phyloP scores from a whole-genome alignment of 2,888 invertebrate genomes.

The Lycophotia porphyrea region DNA sequence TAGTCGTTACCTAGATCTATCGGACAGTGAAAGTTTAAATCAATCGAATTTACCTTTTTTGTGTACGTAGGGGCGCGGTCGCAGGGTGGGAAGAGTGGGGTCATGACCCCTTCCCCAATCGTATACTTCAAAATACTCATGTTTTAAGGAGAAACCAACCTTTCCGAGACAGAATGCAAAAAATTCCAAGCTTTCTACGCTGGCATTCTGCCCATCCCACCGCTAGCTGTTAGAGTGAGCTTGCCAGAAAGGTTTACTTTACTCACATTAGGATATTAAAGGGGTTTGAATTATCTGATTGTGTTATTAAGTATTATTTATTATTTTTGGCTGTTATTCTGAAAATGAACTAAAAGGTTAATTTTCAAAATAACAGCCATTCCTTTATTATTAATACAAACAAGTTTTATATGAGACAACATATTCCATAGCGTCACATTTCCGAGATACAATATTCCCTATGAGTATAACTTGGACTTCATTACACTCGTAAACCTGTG shows the following conservation, averaged over 20 bases:
- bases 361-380: no score
- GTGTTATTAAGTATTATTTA: no score
- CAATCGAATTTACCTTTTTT: slow-evolving; percentile 20
- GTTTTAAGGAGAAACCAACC: background rate
- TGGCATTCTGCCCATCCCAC: background rate
- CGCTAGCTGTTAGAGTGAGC: background rate
- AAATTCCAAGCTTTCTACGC: background rate
- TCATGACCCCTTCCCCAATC: background rate
- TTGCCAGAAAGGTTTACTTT: background rate
- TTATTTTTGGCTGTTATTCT: no score
- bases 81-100: background rate
- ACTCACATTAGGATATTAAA: background rate
- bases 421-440: no score
- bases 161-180: background rate
- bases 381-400: no score
- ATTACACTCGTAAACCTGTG: no score
- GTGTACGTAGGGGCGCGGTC: background rate
- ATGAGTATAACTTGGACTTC: no score
- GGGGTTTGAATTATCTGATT: background rate
- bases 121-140: background rate
- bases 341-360: no score
- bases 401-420: no score
- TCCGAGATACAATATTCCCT: no score
- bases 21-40: slow-evolving; percentile 23
- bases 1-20: slow-evolving; percentile 17